Percentiles rank a stretch among this genome's conserved stretches.
phyloP scores from a whole-genome alignment of 2,797 vertebrate species.

The Rhyacichthys aspro region DNA sequence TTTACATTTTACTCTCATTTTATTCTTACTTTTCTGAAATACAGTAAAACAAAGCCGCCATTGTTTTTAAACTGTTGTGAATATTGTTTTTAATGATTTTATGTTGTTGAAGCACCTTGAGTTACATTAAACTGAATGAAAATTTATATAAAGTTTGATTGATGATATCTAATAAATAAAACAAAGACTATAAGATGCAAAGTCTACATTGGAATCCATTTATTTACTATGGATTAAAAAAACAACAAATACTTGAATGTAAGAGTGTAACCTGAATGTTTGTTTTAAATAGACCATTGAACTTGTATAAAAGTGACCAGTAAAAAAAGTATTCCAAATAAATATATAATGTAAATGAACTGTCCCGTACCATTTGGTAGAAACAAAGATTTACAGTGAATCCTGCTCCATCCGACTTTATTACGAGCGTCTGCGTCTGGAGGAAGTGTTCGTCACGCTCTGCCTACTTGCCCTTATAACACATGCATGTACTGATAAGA shows the following conservation, averaged over 20 bases:
- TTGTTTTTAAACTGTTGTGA: no score
- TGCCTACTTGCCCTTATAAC: constrained; percentile 37
- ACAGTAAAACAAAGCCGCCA: no score
- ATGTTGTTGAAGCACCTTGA: no score
- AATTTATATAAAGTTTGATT: no score
- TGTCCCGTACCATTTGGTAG: background rate
- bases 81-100: no score
- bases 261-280: background rate
- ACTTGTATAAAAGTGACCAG: background rate
- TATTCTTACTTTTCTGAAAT: no score
- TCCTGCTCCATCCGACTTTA: no score
- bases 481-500: constrained; percentile 31
- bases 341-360: no score
- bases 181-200: background rate
- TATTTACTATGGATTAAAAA: background rate
- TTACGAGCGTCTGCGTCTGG: no score
- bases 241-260: background rate
- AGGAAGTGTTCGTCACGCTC: constrained; percentile 17
- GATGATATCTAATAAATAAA: constrained; percentile 1
- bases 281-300: background rate
- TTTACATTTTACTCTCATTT: no score
- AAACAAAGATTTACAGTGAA: no score
- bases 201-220: background rate
- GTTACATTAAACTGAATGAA: no score
- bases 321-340: background rate